These are phyloP conservation scores for Sitophilus oryzae DNA, from an alignment of 1,140 invertebrate species.

Conservation along the genomic window DNA sequence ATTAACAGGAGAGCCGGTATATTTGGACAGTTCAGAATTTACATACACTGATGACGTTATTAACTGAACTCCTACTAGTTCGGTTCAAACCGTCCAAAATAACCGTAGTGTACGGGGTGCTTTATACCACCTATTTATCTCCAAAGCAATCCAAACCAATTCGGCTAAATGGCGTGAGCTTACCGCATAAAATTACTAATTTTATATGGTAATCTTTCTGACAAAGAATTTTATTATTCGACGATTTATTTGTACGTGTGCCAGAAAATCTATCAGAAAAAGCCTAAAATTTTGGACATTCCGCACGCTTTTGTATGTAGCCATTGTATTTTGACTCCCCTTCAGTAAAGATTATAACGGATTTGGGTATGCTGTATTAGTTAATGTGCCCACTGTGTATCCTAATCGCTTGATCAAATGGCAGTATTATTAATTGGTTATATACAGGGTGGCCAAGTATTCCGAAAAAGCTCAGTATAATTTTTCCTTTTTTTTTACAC, in stretches of 20 bases:
- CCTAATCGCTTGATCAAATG: constrained; percentile 11
- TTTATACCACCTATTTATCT: constrained; percentile 3
- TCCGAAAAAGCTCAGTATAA: too few species aligned
- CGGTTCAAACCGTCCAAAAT: too few species aligned
- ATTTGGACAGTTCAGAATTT: too few species aligned
- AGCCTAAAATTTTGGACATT: constrained; percentile 20
- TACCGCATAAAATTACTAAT: constrained; percentile 13
- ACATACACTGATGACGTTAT: too few species aligned
- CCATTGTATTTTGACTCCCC: constrained; percentile 15
- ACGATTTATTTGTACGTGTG: too few species aligned
- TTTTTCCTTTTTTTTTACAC: too few species aligned
- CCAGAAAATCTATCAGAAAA: constrained; percentile 13
- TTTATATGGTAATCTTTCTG: constrained; percentile 16
- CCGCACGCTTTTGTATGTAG: constrained; percentile 1
- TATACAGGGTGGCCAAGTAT: too few species aligned
- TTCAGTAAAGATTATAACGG: constrained; percentile 20
- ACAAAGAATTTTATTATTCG: constrained; percentile 1
- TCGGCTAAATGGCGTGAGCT: not conserved
- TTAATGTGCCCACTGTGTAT: constrained; percentile 5
- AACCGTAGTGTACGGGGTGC: too few species aligned
- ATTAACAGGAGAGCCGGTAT: too few species aligned
- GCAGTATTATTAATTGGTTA: constrained; percentile 21
- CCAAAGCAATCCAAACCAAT: not conserved
- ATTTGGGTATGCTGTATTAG: constrained; percentile 15
- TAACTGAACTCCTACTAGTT: too few species aligned